These are phyloP conservation scores for Manduca sexta DNA, from an alignment of 1,140 invertebrate genomes.

Conservation along the genomic window DNA sequence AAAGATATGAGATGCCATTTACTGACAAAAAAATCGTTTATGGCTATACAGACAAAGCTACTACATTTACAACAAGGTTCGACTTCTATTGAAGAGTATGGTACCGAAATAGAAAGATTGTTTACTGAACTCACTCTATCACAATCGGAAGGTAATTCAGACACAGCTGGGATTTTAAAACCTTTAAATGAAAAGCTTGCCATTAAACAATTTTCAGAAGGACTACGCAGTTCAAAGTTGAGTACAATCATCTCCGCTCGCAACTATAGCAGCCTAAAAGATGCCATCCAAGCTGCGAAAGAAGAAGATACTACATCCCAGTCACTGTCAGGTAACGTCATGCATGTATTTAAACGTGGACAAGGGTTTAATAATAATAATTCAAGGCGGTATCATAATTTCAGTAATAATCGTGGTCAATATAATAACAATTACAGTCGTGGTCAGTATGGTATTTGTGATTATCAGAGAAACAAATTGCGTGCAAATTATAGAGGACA, in stretches of 20 bases:
- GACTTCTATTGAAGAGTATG: background rate
- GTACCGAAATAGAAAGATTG: background rate
- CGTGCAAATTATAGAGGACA: too few species aligned
- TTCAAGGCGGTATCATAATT: too few species aligned
- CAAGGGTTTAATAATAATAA: too few species aligned
- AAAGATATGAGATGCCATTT: too few species aligned
- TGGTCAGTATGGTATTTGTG: too few species aligned
- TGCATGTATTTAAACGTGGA: too few species aligned
- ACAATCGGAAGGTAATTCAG: background rate
- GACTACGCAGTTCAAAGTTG: conserved; percentile 1
- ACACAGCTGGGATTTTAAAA: background rate
- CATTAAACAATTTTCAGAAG: background rate
- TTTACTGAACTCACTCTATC: background rate
- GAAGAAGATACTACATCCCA: background rate
- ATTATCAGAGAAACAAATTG: too few species aligned
- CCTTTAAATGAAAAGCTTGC: background rate
- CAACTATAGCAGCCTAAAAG: conserved; percentile 1
- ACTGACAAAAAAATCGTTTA: background rate
- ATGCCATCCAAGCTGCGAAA: conserved; percentile 4
- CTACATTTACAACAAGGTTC: background rate
- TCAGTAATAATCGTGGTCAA: too few species aligned
- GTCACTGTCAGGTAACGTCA: background rate
- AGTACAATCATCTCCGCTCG: conserved; percentile 8
- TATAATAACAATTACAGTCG: too few species aligned
- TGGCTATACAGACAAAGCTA: background rate